These are phyloP conservation scores for Bucorvus abyssinicus DNA, from an alignment of 2,797 vertebrate species.

Conservation along the genomic window DNA sequence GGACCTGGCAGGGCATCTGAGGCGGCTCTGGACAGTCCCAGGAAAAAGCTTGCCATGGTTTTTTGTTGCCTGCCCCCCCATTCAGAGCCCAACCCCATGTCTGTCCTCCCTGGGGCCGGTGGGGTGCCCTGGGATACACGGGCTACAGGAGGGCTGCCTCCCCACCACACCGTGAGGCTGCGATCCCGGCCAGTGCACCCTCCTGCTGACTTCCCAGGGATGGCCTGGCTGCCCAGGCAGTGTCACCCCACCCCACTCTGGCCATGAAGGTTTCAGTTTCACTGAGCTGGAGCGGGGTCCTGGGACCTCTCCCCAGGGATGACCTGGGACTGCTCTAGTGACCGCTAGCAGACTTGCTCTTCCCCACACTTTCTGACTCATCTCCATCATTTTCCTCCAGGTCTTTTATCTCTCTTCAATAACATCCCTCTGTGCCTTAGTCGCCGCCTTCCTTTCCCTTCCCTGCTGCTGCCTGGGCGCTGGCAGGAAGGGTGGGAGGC, in stretches of 20 bases:
- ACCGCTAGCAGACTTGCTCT: not conserved
- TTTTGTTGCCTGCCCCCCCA: not conserved
- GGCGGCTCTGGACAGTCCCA: not conserved
- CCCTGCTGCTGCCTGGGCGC: too few relatives aligned
- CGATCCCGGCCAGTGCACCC: accelerated
- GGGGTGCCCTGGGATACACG: not conserved
- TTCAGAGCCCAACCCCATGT: accelerated
- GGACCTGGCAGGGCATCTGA: not conserved
- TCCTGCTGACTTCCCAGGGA: not conserved
- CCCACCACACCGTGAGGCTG: accelerated
- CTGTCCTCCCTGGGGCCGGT: not conserved
- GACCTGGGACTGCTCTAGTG: not conserved
- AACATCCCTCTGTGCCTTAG: not conserved
- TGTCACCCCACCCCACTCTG: accelerated
- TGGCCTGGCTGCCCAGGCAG: not conserved
- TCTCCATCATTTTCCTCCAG: not conserved
- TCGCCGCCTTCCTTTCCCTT: not conserved
- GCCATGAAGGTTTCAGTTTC: not conserved
- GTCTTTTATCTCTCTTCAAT: not conserved
- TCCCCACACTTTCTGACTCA: not conserved
- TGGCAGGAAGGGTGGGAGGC: not conserved
- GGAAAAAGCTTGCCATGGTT: not conserved
- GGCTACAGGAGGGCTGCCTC: not conserved
- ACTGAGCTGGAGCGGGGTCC: accelerated
- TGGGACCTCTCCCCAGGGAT: not conserved